Evolutionary conservation across 2,113 vertebrate species (phyloP).

Genomic region (Vanacampus margaritifer): DNA sequence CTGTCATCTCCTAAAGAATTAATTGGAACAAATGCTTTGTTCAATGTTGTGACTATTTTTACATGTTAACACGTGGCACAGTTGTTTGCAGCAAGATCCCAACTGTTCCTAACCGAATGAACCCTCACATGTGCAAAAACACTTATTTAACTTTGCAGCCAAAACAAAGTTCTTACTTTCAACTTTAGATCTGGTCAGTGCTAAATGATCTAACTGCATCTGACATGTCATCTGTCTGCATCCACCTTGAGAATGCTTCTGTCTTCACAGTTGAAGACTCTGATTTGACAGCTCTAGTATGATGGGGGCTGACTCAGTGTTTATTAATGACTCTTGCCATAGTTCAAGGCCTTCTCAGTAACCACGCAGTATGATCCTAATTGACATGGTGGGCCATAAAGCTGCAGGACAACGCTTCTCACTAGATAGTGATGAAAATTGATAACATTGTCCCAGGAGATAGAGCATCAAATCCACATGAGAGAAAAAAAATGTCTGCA

Average conservation of each 20-base stretch:
- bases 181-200: background rate
- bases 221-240: background rate
- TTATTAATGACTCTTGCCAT: slow-evolving; percentile 54
- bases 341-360: slow-evolving; percentile 42
- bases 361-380: slow-evolving; percentile 51
- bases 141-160: background rate
- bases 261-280: slow-evolving; percentile 17
- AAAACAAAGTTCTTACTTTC: background rate
- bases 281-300: slow-evolving; percentile 20
- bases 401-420: slow-evolving; percentile 47
- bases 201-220: slow-evolving; percentile 2
- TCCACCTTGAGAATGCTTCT: slow-evolving; percentile 13
- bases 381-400: slow-evolving; percentile 55
- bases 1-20: slow-evolving; percentile 16
- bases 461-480: slow-evolving; percentile 37
- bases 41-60: slow-evolving; percentile 5
- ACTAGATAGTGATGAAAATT: slow-evolving; percentile 52
- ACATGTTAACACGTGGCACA: background rate
- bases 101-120: background rate
- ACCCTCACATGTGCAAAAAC: background rate
- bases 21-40: slow-evolving; percentile 13
- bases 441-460: slow-evolving; percentile 56
- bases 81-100: background rate
- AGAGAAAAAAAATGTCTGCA: slow-evolving; percentile 27
- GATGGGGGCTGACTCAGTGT: slow-evolving; percentile 38